Evolutionary conservation across 1,140 invertebrate genomes (phyloP).

Genomic region (Archegozetes longisetosus): DNA sequence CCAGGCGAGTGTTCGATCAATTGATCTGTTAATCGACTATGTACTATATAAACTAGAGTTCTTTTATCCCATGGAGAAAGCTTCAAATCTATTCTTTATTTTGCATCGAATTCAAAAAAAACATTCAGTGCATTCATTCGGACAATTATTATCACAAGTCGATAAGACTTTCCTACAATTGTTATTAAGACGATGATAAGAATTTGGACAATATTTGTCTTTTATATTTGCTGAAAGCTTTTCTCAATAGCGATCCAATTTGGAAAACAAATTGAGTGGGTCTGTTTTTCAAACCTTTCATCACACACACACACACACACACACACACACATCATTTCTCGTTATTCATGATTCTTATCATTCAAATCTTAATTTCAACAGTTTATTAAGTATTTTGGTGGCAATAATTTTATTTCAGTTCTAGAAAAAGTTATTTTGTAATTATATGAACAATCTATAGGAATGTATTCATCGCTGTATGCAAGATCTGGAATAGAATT

Average conservation of each 20-base stretch:
- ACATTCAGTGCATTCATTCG: not conserved
- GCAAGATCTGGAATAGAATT: not conserved
- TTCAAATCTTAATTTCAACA: not conserved
- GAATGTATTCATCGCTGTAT: not conserved
- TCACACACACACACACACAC: not conserved
- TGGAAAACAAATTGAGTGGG: not conserved
- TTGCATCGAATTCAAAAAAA: not conserved
- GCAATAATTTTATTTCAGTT: not conserved
- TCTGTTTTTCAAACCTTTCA: not conserved
- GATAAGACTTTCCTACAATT: too few relatives aligned
- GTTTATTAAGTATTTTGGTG: not conserved
- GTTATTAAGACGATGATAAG: too few relatives aligned
- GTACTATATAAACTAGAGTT: not conserved
- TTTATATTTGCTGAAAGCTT: not conserved
- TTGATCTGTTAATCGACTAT: not conserved
- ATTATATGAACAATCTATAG: not conserved
- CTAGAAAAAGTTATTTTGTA: not conserved
- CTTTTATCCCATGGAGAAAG: not conserved
- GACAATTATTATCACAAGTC: not conserved
- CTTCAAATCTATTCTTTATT: not conserved
- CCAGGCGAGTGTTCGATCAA: not conserved
- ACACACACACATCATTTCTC: not conserved
- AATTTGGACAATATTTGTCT: not conserved
- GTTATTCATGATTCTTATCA: not conserved
- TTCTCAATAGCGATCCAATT: not conserved